Base-by-base conservation (phyloP, 2,888 invertebrate genomes). In the Callosobruchus maculatus region DNA sequence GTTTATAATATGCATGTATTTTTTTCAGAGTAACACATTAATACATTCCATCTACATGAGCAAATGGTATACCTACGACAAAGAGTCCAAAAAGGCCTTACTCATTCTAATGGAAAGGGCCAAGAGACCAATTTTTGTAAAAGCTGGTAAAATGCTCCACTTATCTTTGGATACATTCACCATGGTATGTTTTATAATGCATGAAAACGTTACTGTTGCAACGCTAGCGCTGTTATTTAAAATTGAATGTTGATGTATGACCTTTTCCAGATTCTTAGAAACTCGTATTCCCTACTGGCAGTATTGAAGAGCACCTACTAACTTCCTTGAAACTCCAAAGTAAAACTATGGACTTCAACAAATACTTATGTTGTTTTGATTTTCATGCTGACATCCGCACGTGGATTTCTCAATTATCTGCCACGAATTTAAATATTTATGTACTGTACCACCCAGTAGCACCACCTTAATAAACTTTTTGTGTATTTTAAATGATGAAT, bases 101-200 rank as follows among this genome's bases (percentile, higher is more conserved):
- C 77, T 88, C 74, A 83, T 88, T 78, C 82, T 88, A 73, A 86
- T 89, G 88, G 85, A 86, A 84, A 86, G 88, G 79, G 86, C 88
- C 73, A 85, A 85, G 78, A 86, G 87, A n/a, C 89, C 89, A 76
- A 85, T 89, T 81, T 85, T 86, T 1, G 86, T 89, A 76, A 85
- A 84, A 80, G 89, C 89, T 76, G 88, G 86, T 2, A 85, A 82
- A 78, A 80, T 89, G 75, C 84, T 90, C 68, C 88, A 88, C 72
- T 87, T 90, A 68, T 89, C 89, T 0, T 85, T 90, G 7, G 84
- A 87, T 72, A 89, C 89, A 20, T 90, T 88, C 80, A 81, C 88
- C 70, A 88, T 86, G 87, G 90, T 89, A 80, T 85, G 86, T 82
- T 26, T 13, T 49, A 49, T 49, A 49, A 49, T 13, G 4, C 18